Evolutionary conservation across 2,888 invertebrate genomes (phyloP).

Genomic region (Cerastis rubricosa): DNA sequence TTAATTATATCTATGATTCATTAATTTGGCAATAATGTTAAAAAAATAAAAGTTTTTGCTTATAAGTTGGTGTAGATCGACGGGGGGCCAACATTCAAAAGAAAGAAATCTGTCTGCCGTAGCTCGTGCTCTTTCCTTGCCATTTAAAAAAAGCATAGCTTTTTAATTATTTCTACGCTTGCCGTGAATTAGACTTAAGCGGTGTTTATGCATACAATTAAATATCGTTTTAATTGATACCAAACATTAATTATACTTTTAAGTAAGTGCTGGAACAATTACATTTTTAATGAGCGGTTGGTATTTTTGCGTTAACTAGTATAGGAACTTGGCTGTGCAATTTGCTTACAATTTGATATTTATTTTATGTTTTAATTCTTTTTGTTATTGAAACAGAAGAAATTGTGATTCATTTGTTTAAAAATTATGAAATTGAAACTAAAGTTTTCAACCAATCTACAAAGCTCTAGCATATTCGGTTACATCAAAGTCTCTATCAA

Average conservation of each 20-base stretch:
- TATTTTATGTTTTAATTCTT: background rate
- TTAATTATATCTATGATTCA: constrained; percentile 72
- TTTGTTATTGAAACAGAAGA: background rate
- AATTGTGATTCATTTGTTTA: background rate
- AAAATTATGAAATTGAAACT: background rate
- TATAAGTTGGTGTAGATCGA: constrained; percentile 40
- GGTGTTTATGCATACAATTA: constrained; percentile 34
- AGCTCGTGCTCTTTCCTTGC: background rate
- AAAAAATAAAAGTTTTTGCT: constrained; percentile 57
- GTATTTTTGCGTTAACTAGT: background rate
- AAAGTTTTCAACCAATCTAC: background rate
- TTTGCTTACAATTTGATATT: background rate
- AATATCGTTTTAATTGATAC: constrained; percentile 39
- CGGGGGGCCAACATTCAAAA: constrained; percentile 58
- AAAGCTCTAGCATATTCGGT: constrained; percentile 27
- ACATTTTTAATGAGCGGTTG: constrained; percentile 30
- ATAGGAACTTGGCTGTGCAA: background rate
- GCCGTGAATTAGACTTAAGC: constrained; percentile 17
- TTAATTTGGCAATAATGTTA: constrained; percentile 69
- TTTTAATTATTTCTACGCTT: constrained; percentile 35
- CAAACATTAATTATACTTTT: constrained; percentile 23
- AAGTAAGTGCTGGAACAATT: constrained; percentile 28
- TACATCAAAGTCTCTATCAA: constrained; percentile 53
- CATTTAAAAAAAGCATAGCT: constrained; percentile 22
- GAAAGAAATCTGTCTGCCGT: constrained; percentile 26